phyloP scores from a whole-genome alignment of 1,140 invertebrate species.

The Heterodera schachtii region DNA sequence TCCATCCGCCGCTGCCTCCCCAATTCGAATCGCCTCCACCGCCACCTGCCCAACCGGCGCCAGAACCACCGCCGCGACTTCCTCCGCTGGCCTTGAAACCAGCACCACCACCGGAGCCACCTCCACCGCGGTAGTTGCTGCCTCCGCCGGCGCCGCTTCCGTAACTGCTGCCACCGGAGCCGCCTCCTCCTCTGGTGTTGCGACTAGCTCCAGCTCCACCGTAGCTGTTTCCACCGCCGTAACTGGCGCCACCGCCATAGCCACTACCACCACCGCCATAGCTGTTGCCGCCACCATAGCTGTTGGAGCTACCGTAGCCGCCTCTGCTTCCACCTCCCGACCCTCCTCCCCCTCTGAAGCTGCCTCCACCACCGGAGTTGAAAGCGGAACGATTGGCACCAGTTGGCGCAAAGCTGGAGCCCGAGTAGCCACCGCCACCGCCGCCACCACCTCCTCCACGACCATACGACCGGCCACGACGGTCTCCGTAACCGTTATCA shows the following conservation, averaged over 20 bases:
- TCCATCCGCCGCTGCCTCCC: no score
- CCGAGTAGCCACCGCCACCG: background rate
- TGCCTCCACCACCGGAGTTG: background rate
- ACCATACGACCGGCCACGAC: background rate
- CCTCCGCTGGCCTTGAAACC: no score
- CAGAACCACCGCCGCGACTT: no score
- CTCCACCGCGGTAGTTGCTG: no score
- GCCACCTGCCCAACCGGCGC: background rate
- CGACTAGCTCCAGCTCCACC: background rate
- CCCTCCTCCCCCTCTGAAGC: background rate
- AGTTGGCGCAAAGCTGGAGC: background rate
- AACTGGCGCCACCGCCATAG: background rate
- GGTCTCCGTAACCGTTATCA: background rate
- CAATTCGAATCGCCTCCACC: background rate
- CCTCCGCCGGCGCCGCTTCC: no score
- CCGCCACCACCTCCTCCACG: background rate
- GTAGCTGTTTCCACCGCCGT: background rate
- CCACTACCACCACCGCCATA: background rate
- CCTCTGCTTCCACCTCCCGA: background rate
- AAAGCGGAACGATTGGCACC: background rate
- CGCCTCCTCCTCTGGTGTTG: no score
- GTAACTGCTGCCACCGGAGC: no score
- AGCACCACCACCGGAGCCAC: no score
- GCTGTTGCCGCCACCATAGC: constrained; percentile 6
- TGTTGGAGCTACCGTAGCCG: background rate